Evolutionary conservation across 2,797 vertebrate species (phyloP).

Genomic region (Martes flavigula): DNA sequence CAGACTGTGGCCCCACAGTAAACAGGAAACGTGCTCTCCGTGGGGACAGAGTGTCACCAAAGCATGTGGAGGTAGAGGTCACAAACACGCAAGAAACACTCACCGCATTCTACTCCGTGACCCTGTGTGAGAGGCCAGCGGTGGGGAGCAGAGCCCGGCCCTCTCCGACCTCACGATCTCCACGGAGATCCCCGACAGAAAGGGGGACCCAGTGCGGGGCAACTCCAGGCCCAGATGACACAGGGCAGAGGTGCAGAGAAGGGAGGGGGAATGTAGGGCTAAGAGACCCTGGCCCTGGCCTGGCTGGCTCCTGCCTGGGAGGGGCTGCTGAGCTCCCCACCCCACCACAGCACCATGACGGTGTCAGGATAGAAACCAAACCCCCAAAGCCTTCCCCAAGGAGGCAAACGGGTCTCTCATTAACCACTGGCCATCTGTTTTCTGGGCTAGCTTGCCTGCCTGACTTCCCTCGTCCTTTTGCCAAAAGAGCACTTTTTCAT

Average conservation of each 20-base stretch:
- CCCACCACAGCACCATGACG: no score
- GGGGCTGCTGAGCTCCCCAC: background rate
- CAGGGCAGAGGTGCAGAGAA: background rate
- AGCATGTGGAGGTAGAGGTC: accelerated
- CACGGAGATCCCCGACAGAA: accelerated
- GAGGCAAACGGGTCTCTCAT: no score
- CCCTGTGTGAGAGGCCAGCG: background rate
- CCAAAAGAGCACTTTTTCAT: background rate
- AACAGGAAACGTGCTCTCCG: accelerated
- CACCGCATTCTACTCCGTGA: accelerated
- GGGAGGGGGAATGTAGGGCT: background rate
- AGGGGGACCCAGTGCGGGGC: background rate
- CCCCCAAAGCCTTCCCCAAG: background rate
- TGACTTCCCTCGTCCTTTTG: background rate
- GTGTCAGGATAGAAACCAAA: background rate
- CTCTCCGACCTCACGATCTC: background rate
- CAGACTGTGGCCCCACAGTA: accelerated
- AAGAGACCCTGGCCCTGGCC: background rate
- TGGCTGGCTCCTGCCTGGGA: no score
- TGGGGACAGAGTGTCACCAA: accelerated
- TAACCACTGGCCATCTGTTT: background rate
- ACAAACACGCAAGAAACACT: accelerated
- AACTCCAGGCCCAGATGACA: no score
- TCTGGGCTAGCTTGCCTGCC: background rate
- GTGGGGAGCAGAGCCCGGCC: no score